A percentile compares a stretch with the other conserved stretches of the same genome.
Evolutionary conservation across 2,888 invertebrate genomes (phyloP).

Genomic region (Watsonalla cultraria): DNA sequence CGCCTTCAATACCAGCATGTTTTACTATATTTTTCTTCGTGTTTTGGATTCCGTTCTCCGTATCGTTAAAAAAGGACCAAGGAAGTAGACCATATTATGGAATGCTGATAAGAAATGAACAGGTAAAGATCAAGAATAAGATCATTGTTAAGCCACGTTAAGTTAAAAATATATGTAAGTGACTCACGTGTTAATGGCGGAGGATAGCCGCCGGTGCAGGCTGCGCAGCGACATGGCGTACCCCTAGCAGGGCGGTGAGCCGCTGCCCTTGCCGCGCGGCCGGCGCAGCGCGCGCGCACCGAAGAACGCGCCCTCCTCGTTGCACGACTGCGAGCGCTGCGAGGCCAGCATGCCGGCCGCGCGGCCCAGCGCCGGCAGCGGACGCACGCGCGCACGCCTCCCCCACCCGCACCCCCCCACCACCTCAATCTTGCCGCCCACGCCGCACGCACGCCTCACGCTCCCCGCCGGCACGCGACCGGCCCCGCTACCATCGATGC

Average conservation of each 20-base stretch:
- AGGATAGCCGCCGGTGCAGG: conserved; percentile 81
- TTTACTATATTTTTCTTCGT: too few relatives aligned
- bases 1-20: too few relatives aligned
- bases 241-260: conserved; percentile 80
- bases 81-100: too few relatives aligned
- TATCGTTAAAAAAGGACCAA: too few relatives aligned
- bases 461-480: conserved; percentile 14
- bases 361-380: conserved; percentile 69
- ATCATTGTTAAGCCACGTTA: too few relatives aligned
- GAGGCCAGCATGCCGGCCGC: conserved; percentile 74
- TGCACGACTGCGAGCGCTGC: conserved; percentile 76
- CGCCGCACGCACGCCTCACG: conserved; percentile 27
- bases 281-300: conserved; percentile 75
- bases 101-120: too few relatives aligned
- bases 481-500: conserved; percentile 28
- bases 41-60: too few relatives aligned
- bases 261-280: conserved; percentile 79
- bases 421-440: conserved; percentile 71
- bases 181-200: conserved; percentile 80
- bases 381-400: conserved; percentile 76
- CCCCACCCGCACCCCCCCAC: conserved; percentile 74
- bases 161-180: not conserved
- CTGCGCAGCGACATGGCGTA: conserved; percentile 82
- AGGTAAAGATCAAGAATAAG: too few relatives aligned
- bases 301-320: conserved; percentile 78